Evolutionary conservation across 2,888 invertebrate species (phyloP), one percentile per base, ranked within the genome.

Genomic region (Onthophagus sagittarius): DNA sequence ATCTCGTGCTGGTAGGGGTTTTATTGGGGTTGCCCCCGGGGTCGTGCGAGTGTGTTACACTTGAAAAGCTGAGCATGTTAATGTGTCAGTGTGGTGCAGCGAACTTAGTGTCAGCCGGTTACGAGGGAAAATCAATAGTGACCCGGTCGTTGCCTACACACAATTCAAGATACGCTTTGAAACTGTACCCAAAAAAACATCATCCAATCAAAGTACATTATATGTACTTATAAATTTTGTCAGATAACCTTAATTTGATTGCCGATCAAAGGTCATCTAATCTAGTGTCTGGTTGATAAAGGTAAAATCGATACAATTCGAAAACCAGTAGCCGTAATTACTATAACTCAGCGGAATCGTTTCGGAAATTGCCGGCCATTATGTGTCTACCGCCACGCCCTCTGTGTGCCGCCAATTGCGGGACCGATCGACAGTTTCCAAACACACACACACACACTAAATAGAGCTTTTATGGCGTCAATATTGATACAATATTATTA

Each of bases 51-150:
- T 53, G 39, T 53, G 39, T 53, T 53, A 53, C 39, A 53, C 39
- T 53, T 53, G 39, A 53, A 53, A 53, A 53, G 39, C 39, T 53
- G 39, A 53, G 39, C 39, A 79, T 80, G 80, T 81, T 80, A 80
- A 80, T 81, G 79, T 79, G 79, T 79, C 78, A 79, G 79, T 77
- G 79, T 78, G 77, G 78, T 78, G 76, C 76, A 77, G 75, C 78
- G 76, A 77, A 77, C 76, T 79, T 78, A 78, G 79, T 80, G 80
- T 80, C 80, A 80, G 79, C 78, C 79, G 80, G 80, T 80, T 79
- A 79, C 79, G 77, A 76, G 80, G 80, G 78, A 79, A 81, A 81
- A 81, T 81, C 81, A 79, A 81, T 81, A 81, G 39, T 7, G 14
- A 69, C 53, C 69, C 11, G 11, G n/a, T 39, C 2, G 14, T 6